Conservation (phyloP, 2,113 vertebrate species). For the Butorides virescens region DNA sequence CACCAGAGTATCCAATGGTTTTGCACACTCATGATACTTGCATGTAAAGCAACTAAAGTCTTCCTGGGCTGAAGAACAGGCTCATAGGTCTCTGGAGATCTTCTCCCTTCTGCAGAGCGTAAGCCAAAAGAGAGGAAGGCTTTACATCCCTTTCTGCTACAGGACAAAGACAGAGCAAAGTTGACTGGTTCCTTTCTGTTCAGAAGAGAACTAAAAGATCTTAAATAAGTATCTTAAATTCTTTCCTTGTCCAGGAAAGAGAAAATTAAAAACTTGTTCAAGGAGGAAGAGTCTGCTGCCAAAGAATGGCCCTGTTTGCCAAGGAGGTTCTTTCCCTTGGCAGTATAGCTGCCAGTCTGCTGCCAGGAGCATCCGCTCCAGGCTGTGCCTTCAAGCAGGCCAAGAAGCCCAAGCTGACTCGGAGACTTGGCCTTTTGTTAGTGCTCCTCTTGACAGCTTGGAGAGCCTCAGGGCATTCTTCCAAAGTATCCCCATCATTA, state of each 20-base stretch:
- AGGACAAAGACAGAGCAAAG: not conserved
- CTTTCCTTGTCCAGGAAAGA: not conserved
- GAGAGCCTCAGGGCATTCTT: not conserved
- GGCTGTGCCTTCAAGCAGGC: not conserved
- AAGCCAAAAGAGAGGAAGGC: not conserved
- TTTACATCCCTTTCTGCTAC: not conserved
- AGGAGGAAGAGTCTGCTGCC: not conserved
- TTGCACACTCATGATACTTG: not conserved
- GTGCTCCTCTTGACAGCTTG: not conserved
- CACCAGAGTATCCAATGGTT: not conserved
- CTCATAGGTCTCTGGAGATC: not conserved
- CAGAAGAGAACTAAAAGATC: not conserved
- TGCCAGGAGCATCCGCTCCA: not conserved
- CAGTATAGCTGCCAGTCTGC: not conserved
- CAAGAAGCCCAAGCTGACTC: not conserved
- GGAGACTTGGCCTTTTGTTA: not conserved
- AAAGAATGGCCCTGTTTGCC: not conserved
- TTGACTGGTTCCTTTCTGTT: not conserved
- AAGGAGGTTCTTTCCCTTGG: not conserved
- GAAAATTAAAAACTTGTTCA: not conserved
- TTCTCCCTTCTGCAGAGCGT: not conserved
- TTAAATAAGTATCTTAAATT: not conserved
- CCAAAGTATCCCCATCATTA: not conserved
- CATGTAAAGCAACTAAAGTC: not conserved
- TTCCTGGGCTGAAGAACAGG: not conserved